Evolutionary conservation across 2,888 invertebrate species (phyloP), one percentile per base, ranked within the genome.

Genomic region (Hartigia nigra): DNA sequence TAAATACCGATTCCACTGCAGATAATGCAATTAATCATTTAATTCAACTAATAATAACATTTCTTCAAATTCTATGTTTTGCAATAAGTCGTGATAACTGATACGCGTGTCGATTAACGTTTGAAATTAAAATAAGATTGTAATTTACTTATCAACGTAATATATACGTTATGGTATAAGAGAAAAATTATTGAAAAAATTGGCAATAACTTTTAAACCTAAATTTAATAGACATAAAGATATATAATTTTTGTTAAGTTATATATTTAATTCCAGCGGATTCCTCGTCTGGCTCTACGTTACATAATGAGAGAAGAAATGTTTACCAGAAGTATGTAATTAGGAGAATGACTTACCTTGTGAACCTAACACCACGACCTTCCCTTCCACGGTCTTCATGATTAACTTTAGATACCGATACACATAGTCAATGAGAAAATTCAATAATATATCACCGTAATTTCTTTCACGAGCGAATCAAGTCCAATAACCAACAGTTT

Each of bases 321-420:
- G 36, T n/a, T 70, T 75, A 31, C 37, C 69, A 39, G 11, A 23
- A 37, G 55, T 31, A 37, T 23, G 55, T 23, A 23, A 75, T 70
- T 70, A 11, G 35, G 34, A 14, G 55, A 37, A 80, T 34, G 55
- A 74, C 91, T 93, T 93, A 96, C 96, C 96, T 94, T 96, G 95
- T 77, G 95, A 94, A 78, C 97, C 97, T 80, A 97, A 93, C 83
- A 97, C 95, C 76, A 97, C 97, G 77, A 97, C 95, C 94, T 97
- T 97, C 81, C 96, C 97, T 91, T 96, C 95, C 83, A 96, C 93
- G 82, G 94, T 95, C 91, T 94, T 95, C 96, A 96, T 96, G 90
- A 81, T 90, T 31, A 35, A 70, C 36, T 23, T 32, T 37, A 14
- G 34, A 12, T 39, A 74, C 34, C 32, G 70, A 70, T 69, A 69